A percentile compares a stretch with the other conserved stretches of the same genome.
phyloP scores from a whole-genome alignment of 2,113 vertebrate species.

The Sorex fumeus region DNA sequence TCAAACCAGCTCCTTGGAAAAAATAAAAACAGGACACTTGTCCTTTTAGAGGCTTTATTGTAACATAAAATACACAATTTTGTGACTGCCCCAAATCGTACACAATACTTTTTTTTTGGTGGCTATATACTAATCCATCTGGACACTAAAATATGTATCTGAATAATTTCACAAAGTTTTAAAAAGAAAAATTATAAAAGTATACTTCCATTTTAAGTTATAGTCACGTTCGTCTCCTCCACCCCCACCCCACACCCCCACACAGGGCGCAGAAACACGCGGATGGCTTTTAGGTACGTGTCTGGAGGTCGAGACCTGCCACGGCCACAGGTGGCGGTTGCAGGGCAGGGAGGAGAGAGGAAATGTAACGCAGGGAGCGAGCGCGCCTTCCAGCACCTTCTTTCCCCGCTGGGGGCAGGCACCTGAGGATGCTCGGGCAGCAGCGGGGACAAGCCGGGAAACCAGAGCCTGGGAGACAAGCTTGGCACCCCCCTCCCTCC shows the following conservation, averaged over 20 bases:
- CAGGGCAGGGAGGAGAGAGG: conserved; percentile 11
- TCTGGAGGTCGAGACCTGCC: neutral
- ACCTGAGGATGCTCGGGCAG: neutral
- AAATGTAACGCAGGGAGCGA: neutral
- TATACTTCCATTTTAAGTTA: conserved; percentile 68
- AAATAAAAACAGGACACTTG: conserved; percentile 38
- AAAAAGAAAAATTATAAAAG: conserved; percentile 82
- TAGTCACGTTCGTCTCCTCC: neutral
- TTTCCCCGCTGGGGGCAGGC: neutral
- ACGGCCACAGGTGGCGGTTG: neutral
- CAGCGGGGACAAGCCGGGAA: neutral
- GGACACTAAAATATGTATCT: conserved; percentile 81
- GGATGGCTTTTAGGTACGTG: neutral
- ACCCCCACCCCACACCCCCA: neutral
- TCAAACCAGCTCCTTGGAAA: neutral
- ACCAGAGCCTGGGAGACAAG: no score
- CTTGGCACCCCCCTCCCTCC: neutral
- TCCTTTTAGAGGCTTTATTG: conserved; percentile 74
- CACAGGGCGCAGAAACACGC: conserved; percentile 18
- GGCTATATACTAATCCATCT: conserved; percentile 67
- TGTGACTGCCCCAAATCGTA: conserved; percentile 71
- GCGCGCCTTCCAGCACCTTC: neutral
- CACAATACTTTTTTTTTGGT: conserved; percentile 80
- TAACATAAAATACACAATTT: conserved; percentile 81
- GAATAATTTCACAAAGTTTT: conserved; percentile 79